Conservation (phyloP, 2,888 invertebrate genomes). For the Chloromyia formosa region DNA sequence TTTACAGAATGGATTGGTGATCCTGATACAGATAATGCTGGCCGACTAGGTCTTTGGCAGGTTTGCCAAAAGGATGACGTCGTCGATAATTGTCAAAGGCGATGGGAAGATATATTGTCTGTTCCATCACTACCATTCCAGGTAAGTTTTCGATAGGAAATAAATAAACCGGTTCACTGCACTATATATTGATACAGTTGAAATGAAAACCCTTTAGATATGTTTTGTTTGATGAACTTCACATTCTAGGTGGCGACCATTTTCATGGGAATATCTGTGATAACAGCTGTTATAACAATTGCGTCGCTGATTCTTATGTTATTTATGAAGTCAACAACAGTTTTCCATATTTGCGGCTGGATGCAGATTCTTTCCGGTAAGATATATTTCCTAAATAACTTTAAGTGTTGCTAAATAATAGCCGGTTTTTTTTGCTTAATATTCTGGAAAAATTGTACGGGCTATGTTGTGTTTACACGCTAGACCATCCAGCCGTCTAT, state of each 20-base stretch:
- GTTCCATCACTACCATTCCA: constrained; percentile 85
- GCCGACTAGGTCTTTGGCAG: constrained; percentile 93
- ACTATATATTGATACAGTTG: too few species aligned
- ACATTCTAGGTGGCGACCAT: constrained; percentile 81
- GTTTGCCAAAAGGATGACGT: constrained; percentile 82
- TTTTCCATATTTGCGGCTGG: constrained; percentile 94
- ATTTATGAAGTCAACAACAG: constrained; percentile 90
- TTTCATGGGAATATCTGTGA: constrained; percentile 85
- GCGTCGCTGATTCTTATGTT: constrained; percentile 91
- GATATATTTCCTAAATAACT: too few species aligned
- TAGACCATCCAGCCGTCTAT: too few species aligned
- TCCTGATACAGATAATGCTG: constrained; percentile 84
- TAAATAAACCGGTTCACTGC: too few species aligned
- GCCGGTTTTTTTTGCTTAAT: too few species aligned
- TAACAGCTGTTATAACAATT: constrained; percentile 85
- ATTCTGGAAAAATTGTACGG: too few species aligned
- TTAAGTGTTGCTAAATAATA: too few species aligned
- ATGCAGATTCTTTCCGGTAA: constrained; percentile 95
- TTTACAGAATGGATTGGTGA: constrained; percentile 83
- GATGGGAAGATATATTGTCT: constrained; percentile 82
- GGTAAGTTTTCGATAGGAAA: constrained; percentile 59
- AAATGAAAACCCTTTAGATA: not conserved
- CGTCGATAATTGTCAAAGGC: constrained; percentile 84
- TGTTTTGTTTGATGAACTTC: not conserved
- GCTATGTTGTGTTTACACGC: too few species aligned